These are phyloP conservation scores for Saimiri boliviensis DNA, from an alignment of 2,113 vertebrate species.

Conservation along the genomic window DNA sequence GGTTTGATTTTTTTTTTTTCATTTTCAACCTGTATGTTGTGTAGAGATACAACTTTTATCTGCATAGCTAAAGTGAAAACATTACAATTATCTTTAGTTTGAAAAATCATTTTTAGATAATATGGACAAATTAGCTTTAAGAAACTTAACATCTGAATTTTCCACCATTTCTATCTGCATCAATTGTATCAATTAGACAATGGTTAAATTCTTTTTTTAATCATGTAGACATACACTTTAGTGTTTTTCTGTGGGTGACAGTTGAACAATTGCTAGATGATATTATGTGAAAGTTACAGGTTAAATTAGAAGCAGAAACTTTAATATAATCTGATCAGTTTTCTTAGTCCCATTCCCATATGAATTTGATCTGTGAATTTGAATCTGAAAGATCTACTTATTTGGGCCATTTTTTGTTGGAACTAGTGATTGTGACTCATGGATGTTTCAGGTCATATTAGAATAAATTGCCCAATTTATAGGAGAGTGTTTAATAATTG, in stretches of 20 bases:
- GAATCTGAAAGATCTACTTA: constrained; percentile 35
- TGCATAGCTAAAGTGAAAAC: constrained; percentile 61
- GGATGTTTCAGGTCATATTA: constrained; percentile 32
- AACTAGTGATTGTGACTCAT: neutral
- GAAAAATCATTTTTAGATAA: constrained; percentile 53
- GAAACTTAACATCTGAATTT: constrained; percentile 49
- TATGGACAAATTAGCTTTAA: constrained; percentile 57
- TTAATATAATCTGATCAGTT: constrained; percentile 9
- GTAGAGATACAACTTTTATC: constrained; percentile 52
- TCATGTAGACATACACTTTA: constrained; percentile 44
- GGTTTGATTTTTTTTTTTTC: constrained; percentile 52
- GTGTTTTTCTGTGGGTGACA: constrained; percentile 48
- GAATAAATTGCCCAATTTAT: neutral
- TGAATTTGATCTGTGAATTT: constrained; percentile 24
- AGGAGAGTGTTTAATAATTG: neutral
- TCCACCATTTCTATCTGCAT: constrained; percentile 39
- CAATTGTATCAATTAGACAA: constrained; percentile 54
- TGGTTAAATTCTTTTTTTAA: constrained; percentile 39
- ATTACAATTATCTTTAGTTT: constrained; percentile 62
- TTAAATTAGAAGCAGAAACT: constrained; percentile 39
- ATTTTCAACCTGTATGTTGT: constrained; percentile 55
- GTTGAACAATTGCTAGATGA: constrained; percentile 4
- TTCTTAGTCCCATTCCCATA: neutral
- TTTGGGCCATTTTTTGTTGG: neutral
- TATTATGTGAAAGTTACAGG: constrained; percentile 14